A percentile compares a stretch with the other conserved stretches of the same genome.
phyloP scores from a whole-genome alignment of 2,888 invertebrate genomes.

The Tetheella fluctuosa region DNA sequence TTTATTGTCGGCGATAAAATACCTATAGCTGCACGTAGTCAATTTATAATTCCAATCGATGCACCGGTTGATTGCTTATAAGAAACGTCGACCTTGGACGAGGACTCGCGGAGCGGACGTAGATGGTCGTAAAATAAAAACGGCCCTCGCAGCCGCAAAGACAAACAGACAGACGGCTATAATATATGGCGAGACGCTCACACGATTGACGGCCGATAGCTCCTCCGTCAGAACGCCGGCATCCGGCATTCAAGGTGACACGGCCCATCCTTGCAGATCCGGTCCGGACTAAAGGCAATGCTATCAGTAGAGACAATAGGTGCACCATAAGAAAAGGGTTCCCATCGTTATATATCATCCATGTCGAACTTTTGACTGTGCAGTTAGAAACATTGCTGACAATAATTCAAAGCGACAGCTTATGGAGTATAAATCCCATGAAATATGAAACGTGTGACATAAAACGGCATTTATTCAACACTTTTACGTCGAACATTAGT shows the following conservation, averaged over 20 bases:
- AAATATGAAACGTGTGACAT: constrained; percentile 50
- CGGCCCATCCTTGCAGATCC: constrained; percentile 77
- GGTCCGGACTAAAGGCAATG: constrained; percentile 50
- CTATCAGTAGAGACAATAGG: constrained; percentile 36
- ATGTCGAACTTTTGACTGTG: constrained; percentile 22
- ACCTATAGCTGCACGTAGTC: constrained; percentile 18
- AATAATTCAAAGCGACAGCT: constrained; percentile 26
- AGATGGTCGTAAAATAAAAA: constrained; percentile 79
- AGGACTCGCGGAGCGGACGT: constrained; percentile 75
- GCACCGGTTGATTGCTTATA: constrained; percentile 49
- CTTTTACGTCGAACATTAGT: constrained; percentile 37
- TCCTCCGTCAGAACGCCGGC: constrained; percentile 71
- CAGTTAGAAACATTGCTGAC: constrained; percentile 24
- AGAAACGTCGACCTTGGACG: constrained; percentile 71
- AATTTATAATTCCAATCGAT: constrained; percentile 48
- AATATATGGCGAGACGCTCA: constrained; percentile 75
- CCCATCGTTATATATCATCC: constrained; percentile 34
- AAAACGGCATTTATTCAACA: constrained; percentile 43
- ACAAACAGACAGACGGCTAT: constrained; percentile 71
- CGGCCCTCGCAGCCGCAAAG: constrained; percentile 65
- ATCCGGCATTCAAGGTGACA: constrained; percentile 83
- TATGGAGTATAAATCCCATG: constrained; percentile 36
- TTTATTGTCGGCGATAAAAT: constrained; percentile 19
- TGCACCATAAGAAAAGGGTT: constrained; percentile 22
- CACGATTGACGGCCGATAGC: constrained; percentile 81